A percentile compares a stretch with the other conserved stretches of the same genome.
Conservation (phyloP, 1,140 invertebrate species). For the Drosophila bocki region DNA sequence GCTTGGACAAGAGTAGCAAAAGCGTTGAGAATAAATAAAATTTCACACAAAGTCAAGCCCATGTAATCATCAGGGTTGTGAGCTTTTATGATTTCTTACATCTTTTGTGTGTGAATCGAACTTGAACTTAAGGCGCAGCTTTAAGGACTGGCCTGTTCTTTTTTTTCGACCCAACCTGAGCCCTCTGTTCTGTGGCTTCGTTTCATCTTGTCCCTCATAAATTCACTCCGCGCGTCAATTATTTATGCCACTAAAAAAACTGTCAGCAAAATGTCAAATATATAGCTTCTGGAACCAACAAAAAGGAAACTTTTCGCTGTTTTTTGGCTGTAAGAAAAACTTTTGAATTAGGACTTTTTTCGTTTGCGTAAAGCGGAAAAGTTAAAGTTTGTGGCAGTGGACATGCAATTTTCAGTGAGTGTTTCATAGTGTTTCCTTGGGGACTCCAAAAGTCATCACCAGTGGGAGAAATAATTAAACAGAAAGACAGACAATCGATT, state of each 20-base stretch:
- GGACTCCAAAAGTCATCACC: not conserved
- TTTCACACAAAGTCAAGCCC: constrained; percentile 19
- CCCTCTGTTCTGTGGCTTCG: not conserved
- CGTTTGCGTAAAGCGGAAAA: constrained; percentile 4
- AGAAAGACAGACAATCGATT: constrained; percentile 53
- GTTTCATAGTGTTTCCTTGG: constrained; percentile 14
- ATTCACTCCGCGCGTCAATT: constrained; percentile 34
- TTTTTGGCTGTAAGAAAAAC: constrained; percentile 35
- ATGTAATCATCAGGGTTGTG: constrained; percentile 18
- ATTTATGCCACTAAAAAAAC: constrained; percentile 47
- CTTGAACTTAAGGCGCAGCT: constrained; percentile 5
- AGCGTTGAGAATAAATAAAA: constrained; percentile 18
- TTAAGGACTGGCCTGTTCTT: not conserved
- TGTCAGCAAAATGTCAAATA: constrained; percentile 36
- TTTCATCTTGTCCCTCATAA: constrained; percentile 15
- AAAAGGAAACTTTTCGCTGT: constrained; percentile 33
- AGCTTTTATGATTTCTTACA: constrained; percentile 20
- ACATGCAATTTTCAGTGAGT: constrained; percentile 12
- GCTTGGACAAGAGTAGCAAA: not conserved
- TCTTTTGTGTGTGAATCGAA: not conserved
- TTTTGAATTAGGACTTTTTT: constrained; percentile 53
- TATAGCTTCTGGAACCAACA: constrained; percentile 27
- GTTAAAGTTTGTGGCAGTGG: constrained; percentile 17
- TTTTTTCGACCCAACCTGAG: not conserved
- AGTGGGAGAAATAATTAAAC: constrained; percentile 39